Percentiles rank a stretch among this genome's conserved stretches.
Conservation (phyloP, 1,140 invertebrate species). For the Trichomalopsis sarcophagae region DNA sequence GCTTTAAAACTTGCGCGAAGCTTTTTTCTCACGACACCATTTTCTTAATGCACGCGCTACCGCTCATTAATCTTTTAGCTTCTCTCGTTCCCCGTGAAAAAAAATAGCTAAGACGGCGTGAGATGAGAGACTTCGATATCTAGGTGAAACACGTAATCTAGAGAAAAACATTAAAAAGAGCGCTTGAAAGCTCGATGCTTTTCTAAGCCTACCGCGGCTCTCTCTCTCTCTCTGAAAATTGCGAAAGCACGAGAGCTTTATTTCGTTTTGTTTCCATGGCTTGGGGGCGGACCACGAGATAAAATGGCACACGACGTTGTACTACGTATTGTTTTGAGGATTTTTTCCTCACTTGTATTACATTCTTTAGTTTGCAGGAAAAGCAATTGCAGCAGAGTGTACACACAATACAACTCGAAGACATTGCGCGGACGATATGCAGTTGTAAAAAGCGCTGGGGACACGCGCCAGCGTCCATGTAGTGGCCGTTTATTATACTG, state of each 20-base stretch:
- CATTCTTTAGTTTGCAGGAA: too few species aligned
- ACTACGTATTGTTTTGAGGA: too few species aligned
- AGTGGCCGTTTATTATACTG: too few species aligned
- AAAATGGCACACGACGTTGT: too few species aligned
- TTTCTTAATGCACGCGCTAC: conserved; percentile 5
- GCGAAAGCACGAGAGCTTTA: background rate
- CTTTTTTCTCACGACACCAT: conserved; percentile 8
- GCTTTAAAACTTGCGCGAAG: background rate
- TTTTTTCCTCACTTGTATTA: too few species aligned
- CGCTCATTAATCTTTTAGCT: background rate
- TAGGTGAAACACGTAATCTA: conserved; percentile 16
- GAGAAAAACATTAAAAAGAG: background rate
- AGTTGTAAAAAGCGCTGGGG: too few species aligned
- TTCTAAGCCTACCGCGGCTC: background rate
- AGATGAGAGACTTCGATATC: background rate
- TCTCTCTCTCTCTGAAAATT: background rate
- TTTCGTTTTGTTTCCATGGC: background rate
- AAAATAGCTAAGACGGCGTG: background rate
- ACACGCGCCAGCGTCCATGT: too few species aligned
- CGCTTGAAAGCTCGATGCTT: background rate
- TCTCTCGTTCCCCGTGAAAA: background rate
- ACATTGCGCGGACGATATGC: too few species aligned
- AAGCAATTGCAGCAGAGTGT: too few species aligned
- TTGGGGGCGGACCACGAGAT: too few species aligned
- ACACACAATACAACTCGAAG: too few species aligned